Percentiles rank a stretch among this genome's conserved stretches.
phyloP scores from a whole-genome alignment of 2,888 invertebrate genomes.

The Polyommatus iphigenia region DNA sequence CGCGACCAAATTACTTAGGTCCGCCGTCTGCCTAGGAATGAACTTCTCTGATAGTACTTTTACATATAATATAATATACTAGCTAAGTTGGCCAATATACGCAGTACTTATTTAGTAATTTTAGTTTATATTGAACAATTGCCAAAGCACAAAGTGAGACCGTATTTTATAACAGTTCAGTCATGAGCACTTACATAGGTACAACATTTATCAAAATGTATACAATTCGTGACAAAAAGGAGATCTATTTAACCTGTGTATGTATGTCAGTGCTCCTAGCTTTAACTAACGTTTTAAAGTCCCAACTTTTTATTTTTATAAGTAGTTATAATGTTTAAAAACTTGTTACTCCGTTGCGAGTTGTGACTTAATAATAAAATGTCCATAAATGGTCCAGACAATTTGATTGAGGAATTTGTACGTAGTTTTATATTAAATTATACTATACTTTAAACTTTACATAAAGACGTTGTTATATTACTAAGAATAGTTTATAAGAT shows the following conservation, averaged over 20 bases:
- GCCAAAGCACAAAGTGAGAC: constrained; percentile 18
- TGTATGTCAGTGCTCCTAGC: neutral
- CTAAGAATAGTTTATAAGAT: neutral
- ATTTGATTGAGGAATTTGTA: neutral
- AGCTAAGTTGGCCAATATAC: neutral
- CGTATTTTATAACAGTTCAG: neutral
- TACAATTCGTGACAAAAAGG: neutral
- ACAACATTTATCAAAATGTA: too few relatives aligned
- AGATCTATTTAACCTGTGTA: neutral
- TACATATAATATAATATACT: too few relatives aligned
- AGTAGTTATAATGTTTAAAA: neutral
- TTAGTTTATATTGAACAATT: constrained; percentile 14
- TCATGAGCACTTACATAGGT: neutral
- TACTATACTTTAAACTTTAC: neutral
- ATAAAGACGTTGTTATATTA: constrained; percentile 18
- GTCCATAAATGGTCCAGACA: constrained; percentile 8
- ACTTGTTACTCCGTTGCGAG: neutral
- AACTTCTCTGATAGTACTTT: too few relatives aligned
- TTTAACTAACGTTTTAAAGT: neutral
- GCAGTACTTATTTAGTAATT: neutral
- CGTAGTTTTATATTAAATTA: constrained; percentile 11
- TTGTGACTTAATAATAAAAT: neutral
- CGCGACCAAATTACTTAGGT: too few relatives aligned
- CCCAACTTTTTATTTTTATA: neutral
- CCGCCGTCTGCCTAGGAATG: too few relatives aligned